phyloP scores from a whole-genome alignment of 2,888 invertebrate genomes.

The Rhyacophila evoluta region DNA sequence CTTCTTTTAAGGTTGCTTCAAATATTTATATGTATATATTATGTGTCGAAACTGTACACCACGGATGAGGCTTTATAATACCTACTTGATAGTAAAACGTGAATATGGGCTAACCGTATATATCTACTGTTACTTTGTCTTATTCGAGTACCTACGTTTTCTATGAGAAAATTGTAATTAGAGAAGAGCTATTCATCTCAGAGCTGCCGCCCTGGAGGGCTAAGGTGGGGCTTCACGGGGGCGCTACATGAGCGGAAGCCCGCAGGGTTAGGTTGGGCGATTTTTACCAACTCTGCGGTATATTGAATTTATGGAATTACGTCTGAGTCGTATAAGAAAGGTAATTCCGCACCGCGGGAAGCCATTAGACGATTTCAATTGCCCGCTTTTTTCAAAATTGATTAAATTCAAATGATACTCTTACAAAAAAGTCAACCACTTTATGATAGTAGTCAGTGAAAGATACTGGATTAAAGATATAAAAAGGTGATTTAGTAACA shows the following conservation, averaged over 20 bases:
- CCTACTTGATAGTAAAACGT: slow-evolving; percentile 45
- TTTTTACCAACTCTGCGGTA: slow-evolving; percentile 31
- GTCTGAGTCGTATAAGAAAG: background rate
- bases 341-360: background rate
- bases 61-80: background rate
- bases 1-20: no score
- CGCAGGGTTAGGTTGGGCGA: slow-evolving; percentile 23
- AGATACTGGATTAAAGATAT: no score
- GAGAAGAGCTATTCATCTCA: slow-evolving; percentile 47
- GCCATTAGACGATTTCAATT: slow-evolving; percentile 9
- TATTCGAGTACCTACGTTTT: slow-evolving; percentile 46
- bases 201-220: slow-evolving; percentile 20
- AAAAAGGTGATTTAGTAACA: no score
- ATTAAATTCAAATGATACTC: background rate
- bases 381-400: background rate
- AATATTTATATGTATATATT: no score
- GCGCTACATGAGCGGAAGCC: slow-evolving; percentile 9
- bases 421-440: no score
- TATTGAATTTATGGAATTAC: slow-evolving; percentile 24
- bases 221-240: slow-evolving; percentile 11
- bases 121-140: slow-evolving; percentile 40
- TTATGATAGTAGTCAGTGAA: no score
- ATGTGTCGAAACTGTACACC: background rate
- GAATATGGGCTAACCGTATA: slow-evolving; percentile 41
- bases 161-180: slow-evolving; percentile 53